Conservation (phyloP, 2,797 vertebrate species). For the Pseudomugil tenellus region DNA sequence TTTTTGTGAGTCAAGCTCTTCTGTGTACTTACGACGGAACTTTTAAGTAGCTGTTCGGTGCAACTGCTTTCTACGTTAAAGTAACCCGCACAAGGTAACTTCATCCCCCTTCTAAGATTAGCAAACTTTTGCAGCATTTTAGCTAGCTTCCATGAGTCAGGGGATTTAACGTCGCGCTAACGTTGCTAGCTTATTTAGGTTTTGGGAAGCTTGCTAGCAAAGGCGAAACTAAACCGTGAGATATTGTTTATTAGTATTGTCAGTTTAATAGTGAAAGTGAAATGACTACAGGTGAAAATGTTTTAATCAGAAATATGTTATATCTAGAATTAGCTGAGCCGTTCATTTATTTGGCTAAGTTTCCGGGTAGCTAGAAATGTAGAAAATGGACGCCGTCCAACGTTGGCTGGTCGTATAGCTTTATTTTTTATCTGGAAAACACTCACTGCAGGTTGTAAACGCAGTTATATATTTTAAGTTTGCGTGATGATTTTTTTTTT, state of each 20-base stretch:
- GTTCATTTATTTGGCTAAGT: slow-evolving; percentile 32
- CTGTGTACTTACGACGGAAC: background rate
- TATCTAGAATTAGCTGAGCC: background rate
- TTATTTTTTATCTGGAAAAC: background rate
- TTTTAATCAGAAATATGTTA: background rate
- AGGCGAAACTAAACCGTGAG: background rate
- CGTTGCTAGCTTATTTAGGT: slow-evolving; percentile 29
- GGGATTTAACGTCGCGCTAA: slow-evolving; percentile 18
- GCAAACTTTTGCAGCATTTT: slow-evolving; percentile 33
- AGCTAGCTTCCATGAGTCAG: slow-evolving; percentile 18
- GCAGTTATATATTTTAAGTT: too few relatives aligned
- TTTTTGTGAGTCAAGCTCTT: background rate
- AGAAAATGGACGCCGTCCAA: slow-evolving; percentile 30
- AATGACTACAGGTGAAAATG: accelerated
- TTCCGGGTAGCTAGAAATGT: background rate
- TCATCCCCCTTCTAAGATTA: background rate
- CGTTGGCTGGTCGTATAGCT: background rate
- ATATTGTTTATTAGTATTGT: accelerated
- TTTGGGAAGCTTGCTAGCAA: background rate
- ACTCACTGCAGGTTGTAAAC: too few relatives aligned
- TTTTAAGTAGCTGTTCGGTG: background rate
- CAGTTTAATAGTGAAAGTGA: accelerated
- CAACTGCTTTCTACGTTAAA: accelerated
- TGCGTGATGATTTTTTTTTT: too few relatives aligned
- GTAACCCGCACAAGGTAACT: accelerated